Base-by-base conservation (phyloP, 1,140 invertebrate species). In the Caenorhabditis latens region DNA sequence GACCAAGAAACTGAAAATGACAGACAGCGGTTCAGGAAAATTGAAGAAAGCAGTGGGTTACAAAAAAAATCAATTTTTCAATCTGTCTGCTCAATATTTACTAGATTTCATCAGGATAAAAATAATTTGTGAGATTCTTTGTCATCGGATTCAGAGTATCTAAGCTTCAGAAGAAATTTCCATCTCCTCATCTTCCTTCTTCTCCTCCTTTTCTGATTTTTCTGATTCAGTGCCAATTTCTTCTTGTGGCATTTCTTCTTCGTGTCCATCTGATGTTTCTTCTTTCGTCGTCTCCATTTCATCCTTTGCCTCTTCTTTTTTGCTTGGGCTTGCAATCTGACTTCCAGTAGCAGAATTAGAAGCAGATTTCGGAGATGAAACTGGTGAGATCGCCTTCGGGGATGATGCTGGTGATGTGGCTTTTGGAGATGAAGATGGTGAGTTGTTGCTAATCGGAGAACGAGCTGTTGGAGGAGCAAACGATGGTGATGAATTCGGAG, bases 361-460 rank as follows among this genome's bases (percentile, higher is more conserved):
- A 24, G 46, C 19, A 3, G 71, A 50, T 50, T 79, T 79, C 53
- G 71, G 71, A 43, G 71, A 79, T 24, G 71, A 79, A 21, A 53
- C 71, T 24, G 71, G 71, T 24, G 71, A 79, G 24, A 42, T 16
- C 11, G 43, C 40, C 40, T 79, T 79, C n/a, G 71, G 71, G 16
- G 71, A 79, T 14, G 71, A 53, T 8, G 24, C 13, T 14, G 65
- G 65, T 19, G 65, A 71, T 8, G 16, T 46, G 14, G n/a, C 46
- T 79, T 79, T 79, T 6, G 71, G 71, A n/a, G 71, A 79, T 24
- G 71, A 79, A 19, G 67, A 71, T 50, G 71, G 65, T 16, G 65
- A 71, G 6, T 7, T 71, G 13, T 71, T 21, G 7, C 11, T 71
- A 13, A 32, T 32, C 32, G 65, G 71, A 50, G 71, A 79, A 32